These are phyloP conservation scores for Bombus polaris DNA, from an alignment of 1,140 invertebrate genomes.

Conservation along the genomic window DNA sequence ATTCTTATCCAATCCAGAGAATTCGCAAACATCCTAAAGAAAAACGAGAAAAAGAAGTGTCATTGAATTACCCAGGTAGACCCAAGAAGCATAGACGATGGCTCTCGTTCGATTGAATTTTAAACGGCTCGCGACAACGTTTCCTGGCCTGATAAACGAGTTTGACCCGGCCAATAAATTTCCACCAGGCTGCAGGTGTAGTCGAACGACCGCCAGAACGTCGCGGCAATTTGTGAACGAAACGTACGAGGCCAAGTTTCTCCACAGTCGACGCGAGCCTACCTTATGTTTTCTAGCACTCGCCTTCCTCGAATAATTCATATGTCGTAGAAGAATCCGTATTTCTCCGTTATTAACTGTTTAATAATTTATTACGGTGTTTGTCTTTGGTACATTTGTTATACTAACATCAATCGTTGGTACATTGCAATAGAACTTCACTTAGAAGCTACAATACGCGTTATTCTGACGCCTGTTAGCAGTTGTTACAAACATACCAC, in stretches of 20 bases:
- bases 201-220: slow-evolving; percentile 48
- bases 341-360: background rate
- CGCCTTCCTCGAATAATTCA: slow-evolving; percentile 28
- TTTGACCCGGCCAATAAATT: slow-evolving; percentile 62
- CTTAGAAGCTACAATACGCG: too few relatives aligned
- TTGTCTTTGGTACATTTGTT: background rate
- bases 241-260: slow-evolving; percentile 61
- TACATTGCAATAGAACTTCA: too few relatives aligned
- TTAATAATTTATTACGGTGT: background rate
- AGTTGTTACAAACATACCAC: too few relatives aligned
- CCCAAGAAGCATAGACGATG: background rate
- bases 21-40: background rate
- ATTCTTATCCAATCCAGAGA: background rate
- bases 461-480: too few relatives aligned
- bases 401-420: too few relatives aligned
- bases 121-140: slow-evolving; percentile 55
- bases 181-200: slow-evolving; percentile 58
- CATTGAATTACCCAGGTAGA: background rate
- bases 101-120: slow-evolving; percentile 55
- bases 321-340: background rate
- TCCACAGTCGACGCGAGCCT: background rate
- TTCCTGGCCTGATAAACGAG: slow-evolving; percentile 61
- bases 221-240: slow-evolving; percentile 61
- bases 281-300: slow-evolving; percentile 47
- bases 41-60: background rate